Base-by-base conservation (phyloP, 2,888 invertebrate genomes). In the Lithophane ornitopus region DNA sequence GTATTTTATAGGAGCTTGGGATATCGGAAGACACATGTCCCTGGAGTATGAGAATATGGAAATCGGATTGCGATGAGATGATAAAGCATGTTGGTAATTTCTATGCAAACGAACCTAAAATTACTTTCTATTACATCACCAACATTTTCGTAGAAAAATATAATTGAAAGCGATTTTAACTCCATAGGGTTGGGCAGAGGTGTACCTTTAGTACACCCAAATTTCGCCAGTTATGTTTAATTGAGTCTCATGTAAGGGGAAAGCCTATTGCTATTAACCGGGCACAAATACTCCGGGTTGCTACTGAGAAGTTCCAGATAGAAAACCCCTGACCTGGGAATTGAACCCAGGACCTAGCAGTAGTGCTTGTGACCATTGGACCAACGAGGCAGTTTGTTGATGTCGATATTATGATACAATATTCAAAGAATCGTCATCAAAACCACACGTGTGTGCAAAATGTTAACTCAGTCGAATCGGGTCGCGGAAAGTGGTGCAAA, bases 21-120 rank as follows among this genome's bases (percentile, higher is more conserved):
- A 44, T n/a, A 67, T 65, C 39, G 7, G 22, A 46, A 69, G 28
- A 61, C 22, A 52, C 44, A 11, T 52, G 61, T 59, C 58, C n/a
- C 68, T 61, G 14, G 59, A 49, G 39, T 52, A 39, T 66, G 34
- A 70, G 70, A 76, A 79, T 74, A 83, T 72, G 52, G 19, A 65
- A 78, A 85, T 65, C n/a, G 22, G n/a, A 19, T 74, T n/a, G 22
- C 49, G 77, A 83, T 84, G 74, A 65, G 54, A 76, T 76, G 81
- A 78, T 81, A 78, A 70, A 70, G 75, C 78, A 78, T 85, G 76
- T 54, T 39, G 49, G 58, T 75, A 68, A 85, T 85, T 82, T 85
- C 8, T 65, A 85, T 85, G 76, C 67, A 76, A 82, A 84, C 16
- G 54, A 49, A 8, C 0, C 12, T 16, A n/a, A 76, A 74, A 28